Percentiles rank a stretch among this genome's conserved stretches.
Conservation (phyloP, 2,888 invertebrate species). For the Thymelicus lineola region DNA sequence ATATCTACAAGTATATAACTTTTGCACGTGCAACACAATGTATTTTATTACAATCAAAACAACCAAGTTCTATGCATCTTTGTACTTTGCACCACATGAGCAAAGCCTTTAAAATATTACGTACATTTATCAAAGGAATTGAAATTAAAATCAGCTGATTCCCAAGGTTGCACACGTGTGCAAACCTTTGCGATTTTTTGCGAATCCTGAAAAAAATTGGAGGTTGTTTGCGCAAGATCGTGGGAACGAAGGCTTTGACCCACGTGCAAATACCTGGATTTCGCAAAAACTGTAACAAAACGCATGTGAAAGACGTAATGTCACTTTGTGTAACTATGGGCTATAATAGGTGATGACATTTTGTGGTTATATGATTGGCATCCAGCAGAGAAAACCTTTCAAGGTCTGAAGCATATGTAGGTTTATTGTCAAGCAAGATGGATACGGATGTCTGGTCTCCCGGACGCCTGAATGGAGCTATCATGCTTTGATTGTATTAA, state of each 20-base stretch:
- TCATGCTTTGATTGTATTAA: no score
- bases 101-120: conserved; percentile 1
- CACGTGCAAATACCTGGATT: conserved; percentile 68
- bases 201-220: conserved; percentile 58
- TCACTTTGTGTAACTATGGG: not conserved
- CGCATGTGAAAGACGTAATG: conserved; percentile 25
- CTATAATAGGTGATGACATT: conserved; percentile 47
- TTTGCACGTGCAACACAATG: conserved; percentile 29
- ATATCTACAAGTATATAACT: conserved; percentile 3
- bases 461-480: no score
- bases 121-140: conserved; percentile 7
- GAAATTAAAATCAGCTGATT: conserved; percentile 67
- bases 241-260: conserved; percentile 61
- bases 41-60: conserved; percentile 11
- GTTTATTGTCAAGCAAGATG: no score
- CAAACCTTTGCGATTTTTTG: conserved; percentile 67
- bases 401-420: not conserved
- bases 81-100: conserved; percentile 3
- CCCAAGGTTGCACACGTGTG: conserved; percentile 71
- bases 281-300: conserved; percentile 48
- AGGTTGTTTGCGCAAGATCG: conserved; percentile 66
- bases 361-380: conserved; percentile 56
- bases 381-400: conserved; percentile 41
- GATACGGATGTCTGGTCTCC: no score
- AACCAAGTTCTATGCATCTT: conserved; percentile 12